These are phyloP conservation scores for Trachythela sp. DNA, from an alignment of 64 coral and sea anemone genomes.

Conservation along the genomic window DNA sequence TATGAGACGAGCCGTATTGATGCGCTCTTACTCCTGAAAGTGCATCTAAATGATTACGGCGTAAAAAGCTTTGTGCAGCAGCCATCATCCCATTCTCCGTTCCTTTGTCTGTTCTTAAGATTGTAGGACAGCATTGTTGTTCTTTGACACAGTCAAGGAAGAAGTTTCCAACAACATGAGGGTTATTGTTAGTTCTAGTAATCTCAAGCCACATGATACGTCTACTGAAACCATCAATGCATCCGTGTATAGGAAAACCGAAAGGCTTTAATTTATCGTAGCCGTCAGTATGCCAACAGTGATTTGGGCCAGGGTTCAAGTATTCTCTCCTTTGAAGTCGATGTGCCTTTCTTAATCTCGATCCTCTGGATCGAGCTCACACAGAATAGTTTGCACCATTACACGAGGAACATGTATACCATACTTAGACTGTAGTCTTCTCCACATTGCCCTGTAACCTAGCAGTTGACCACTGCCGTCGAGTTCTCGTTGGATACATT, in stretches of 20 bases:
- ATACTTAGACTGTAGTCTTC: not conserved
- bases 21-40: not conserved
- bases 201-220: constrained; percentile 35
- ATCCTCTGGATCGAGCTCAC: not conserved
- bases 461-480: not conserved
- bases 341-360: not conserved
- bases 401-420: not conserved
- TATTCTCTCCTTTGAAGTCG: not conserved
- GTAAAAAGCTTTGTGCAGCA: not conserved
- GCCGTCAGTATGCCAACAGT: not conserved
- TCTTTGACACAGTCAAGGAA: too few species aligned
- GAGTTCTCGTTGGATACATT: not conserved
- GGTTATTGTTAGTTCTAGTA: too few species aligned
- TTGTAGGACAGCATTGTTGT: not conserved
- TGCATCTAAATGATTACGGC: not conserved
- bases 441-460: not conserved
- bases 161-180: too few species aligned
- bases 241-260: constrained; percentile 19
- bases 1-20: not conserved
- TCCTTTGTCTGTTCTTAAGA: constrained; percentile 19
- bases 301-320: not conserved
- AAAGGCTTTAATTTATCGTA: constrained; percentile 20
- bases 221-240: constrained; percentile 26
- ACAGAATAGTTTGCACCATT: not conserved
- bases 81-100: constrained; percentile 27